Percentiles rank a stretch among this genome's conserved stretches.
phyloP scores from a whole-genome alignment of 2,113 vertebrate species.

The Corvus moneduloides region DNA sequence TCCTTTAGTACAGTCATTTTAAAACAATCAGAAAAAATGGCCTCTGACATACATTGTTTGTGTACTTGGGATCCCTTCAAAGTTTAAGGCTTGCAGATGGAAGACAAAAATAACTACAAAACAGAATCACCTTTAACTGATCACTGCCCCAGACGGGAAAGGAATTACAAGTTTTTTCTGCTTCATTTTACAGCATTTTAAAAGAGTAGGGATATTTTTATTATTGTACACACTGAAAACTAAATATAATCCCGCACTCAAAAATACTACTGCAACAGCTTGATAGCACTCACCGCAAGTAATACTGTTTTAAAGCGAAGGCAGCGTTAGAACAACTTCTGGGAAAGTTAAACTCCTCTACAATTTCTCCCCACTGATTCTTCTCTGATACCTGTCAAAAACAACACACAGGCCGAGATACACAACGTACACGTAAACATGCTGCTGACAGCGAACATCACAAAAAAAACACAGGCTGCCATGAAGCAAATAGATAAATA shows the following conservation, averaged over 20 bases:
- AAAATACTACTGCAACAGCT: conserved; percentile 65
- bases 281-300: conserved; percentile 93
- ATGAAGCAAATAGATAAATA: conserved; percentile 57
- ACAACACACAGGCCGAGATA: conserved; percentile 72
- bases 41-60: conserved; percentile 61
- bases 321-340: conserved; percentile 98
- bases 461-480: conserved; percentile 42
- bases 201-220: conserved; percentile 15
- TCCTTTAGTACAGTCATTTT: conserved; percentile 3
- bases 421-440: conserved; percentile 52
- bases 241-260: conserved; percentile 38
- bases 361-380: conserved; percentile 97
- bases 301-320: conserved; percentile 99
- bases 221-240: neutral
- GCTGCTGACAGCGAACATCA: conserved; percentile 47
- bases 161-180: neutral
- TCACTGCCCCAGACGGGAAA: neutral
- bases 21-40: conserved; percentile 65
- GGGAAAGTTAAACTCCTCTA: conserved; percentile 97
- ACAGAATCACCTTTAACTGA: conserved; percentile 14
- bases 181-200: conserved; percentile 5
- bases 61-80: conserved; percentile 49
- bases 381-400: conserved; percentile 94
- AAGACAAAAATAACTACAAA: conserved; percentile 55
- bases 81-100: conserved; percentile 39